Evolutionary conservation across 2,888 invertebrate genomes (phyloP).

Genomic region (Monopis laevigella): DNA sequence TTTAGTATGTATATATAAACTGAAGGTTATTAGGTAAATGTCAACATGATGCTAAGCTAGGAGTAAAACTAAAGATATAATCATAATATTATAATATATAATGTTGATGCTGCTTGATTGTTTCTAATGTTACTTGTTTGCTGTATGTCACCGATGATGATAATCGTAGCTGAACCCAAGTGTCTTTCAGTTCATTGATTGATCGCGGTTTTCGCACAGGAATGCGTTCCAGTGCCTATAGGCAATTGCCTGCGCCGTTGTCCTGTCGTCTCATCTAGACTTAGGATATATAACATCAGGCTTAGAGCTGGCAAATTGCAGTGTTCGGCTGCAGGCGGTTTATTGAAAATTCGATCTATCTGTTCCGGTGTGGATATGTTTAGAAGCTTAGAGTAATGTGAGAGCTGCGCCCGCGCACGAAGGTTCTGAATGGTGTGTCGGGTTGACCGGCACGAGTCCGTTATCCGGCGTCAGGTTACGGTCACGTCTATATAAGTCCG

Average conservation of each 20-base stretch:
- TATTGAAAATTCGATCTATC: slow-evolving; percentile 63
- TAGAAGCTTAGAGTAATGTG: slow-evolving; percentile 19
- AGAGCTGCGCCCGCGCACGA: slow-evolving; percentile 31
- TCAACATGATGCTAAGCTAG: too few species aligned
- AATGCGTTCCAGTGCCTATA: slow-evolving; percentile 1
- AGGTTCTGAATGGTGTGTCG: slow-evolving; percentile 35
- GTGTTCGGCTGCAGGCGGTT: slow-evolving; percentile 54
- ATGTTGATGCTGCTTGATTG: too few species aligned
- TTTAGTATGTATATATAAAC: too few species aligned
- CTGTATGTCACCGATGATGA: too few species aligned
- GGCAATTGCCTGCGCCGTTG: slow-evolving; percentile 1
- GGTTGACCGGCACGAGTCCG: slow-evolving; percentile 42
- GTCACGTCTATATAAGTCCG: slow-evolving; percentile 65
- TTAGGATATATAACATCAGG: slow-evolving; percentile 4
- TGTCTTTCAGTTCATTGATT: slow-evolving; percentile 2
- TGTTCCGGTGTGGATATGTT: slow-evolving; percentile 41
- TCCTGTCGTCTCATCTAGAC: slow-evolving; percentile 7
- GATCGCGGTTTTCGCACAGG: slow-evolving; percentile 2
- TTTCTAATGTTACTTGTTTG: too few species aligned
- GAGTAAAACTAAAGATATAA: too few species aligned
- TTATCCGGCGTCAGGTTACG: slow-evolving; percentile 68
- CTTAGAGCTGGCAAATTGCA: slow-evolving; percentile 45
- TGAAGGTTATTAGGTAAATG: too few species aligned
- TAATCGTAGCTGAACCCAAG: too few species aligned
- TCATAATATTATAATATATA: too few species aligned